Base-by-base conservation (phyloP, 2,113 vertebrate genomes). In the Motacilla tschutschensis region DNA sequence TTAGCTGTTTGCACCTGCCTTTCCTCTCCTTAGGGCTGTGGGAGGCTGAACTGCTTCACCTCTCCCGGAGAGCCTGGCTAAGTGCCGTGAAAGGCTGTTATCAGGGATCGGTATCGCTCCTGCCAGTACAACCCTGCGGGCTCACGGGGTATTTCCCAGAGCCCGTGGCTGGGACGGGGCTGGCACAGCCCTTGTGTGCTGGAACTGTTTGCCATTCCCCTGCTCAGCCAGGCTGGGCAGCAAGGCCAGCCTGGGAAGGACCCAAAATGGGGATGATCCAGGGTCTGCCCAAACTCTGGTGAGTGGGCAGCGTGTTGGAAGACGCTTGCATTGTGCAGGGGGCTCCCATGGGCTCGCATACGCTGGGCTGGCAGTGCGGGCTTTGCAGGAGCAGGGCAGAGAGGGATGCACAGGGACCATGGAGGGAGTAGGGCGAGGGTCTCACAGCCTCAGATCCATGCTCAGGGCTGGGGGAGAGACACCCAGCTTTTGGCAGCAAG, bases 141-240 rank as follows among this genome's bases (percentile, higher is more conserved):
- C 38, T 79, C 43, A 1, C 35, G 0, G n/a, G 66, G 79, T 84
- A 41, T 78, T 94, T 84, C 87, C 82, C 88, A 76, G 85, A 6
- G 4, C 15, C 0, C 0, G 8, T 36, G 74, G 12, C 83, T 0
- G 2, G 22, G 38, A 88, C 0, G 1, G 54, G 22, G 43, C 63
- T 84, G 79, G 75, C 71, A 75, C 41, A 74, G 74, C 65, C 44
- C 3, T 0, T 12, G 38, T 35, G 47, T 46, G 43, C 78, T 43
- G 81, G 48, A 86, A n/a, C 17, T 41, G 51, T 63, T 62, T 51
- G 47, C 40, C 15, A 36, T 73, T 67, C 50, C 20, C 76, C 50
- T 64, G 12, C 71, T 31, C 0, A 0, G 63, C 33, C 41, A 50
- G 67, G 13, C 38, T 65, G 48, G 38, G 48, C 19, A 43, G 26